phyloP scores from a whole-genome alignment of 2,888 invertebrate genomes.

The Rhogogaster chlorosoma region DNA sequence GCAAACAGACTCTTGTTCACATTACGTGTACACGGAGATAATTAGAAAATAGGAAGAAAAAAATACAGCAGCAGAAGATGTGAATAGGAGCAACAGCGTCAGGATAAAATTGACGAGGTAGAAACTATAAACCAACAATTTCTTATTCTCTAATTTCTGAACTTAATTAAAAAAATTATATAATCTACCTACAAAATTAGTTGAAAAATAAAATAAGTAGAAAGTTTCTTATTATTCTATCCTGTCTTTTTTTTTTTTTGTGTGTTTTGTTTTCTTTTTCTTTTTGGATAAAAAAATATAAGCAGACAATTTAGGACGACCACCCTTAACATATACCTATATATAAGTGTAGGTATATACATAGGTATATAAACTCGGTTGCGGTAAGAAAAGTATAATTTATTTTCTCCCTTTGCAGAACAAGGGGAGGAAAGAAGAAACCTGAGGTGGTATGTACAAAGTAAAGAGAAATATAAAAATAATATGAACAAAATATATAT shows the following conservation, averaged over 20 bases:
- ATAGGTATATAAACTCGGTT: neutral
- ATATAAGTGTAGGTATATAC: neutral
- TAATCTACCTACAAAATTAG: neutral
- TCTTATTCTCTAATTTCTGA: neutral
- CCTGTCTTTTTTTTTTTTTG: neutral
- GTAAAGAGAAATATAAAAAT: neutral
- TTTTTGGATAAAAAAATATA: neutral
- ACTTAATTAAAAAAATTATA: neutral
- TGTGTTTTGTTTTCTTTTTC: neutral
- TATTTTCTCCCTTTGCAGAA: neutral
- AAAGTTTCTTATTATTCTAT: neutral
- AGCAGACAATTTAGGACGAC: neutral
- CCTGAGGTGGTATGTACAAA: neutral
- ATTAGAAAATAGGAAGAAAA: neutral
- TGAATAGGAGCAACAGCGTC: neutral
- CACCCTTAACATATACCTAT: neutral
- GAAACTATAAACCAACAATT: neutral
- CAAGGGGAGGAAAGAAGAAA: neutral
- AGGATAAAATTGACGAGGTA: neutral
- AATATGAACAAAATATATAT: neutral
- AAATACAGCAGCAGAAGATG: neutral
- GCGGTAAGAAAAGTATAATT: conserved; percentile 10
- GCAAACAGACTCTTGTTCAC: neutral
- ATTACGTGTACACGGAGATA: neutral
- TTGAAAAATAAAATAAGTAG: neutral